A percentile compares a stretch with the other conserved stretches of the same genome.
phyloP scores from a whole-genome alignment of 1,140 invertebrate species.

The Fopius arisanus region DNA sequence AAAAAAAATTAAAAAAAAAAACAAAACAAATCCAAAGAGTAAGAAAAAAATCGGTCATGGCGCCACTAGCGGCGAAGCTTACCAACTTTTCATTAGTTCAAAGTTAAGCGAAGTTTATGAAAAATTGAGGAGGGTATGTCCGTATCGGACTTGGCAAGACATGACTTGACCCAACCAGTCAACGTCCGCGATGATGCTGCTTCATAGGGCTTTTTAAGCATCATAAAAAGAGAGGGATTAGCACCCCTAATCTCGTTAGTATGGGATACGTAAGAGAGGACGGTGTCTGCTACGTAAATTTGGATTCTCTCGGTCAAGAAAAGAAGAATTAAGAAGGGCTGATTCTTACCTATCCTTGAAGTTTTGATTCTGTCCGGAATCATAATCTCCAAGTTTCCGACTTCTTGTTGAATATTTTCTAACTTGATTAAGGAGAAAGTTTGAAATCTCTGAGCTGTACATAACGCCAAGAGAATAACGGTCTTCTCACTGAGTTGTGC shows the following conservation, averaged over 20 bases:
- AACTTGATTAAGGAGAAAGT: neutral
- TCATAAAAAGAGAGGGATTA: slow-evolving; percentile 10
- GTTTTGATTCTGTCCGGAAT: slow-evolving; percentile 20
- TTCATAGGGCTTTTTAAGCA: slow-evolving; percentile 5
- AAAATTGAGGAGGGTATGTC: too few species aligned
- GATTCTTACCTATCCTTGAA: slow-evolving; percentile 2
- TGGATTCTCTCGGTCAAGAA: neutral
- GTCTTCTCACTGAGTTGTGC: neutral
- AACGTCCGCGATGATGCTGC: slow-evolving; percentile 16
- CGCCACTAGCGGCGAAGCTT: too few species aligned
- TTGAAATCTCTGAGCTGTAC: neutral
- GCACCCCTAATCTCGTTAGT: neutral
- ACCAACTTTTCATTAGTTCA: too few species aligned
- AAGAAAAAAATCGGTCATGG: too few species aligned
- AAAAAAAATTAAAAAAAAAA: too few species aligned
- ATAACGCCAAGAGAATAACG: neutral
- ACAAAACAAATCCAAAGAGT: too few species aligned
- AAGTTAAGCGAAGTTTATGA: too few species aligned
- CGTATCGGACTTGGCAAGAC: slow-evolving; percentile 12
- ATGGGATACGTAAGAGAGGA: neutral
- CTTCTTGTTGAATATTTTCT: neutral
- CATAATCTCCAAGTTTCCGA: neutral
- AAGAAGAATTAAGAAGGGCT: slow-evolving; percentile 22
- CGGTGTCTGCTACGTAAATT: slow-evolving; percentile 14
- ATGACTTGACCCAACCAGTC: slow-evolving; percentile 21